phyloP scores from a whole-genome alignment of 2,113 vertebrate genomes.

The Larimichthys polyactis region DNA sequence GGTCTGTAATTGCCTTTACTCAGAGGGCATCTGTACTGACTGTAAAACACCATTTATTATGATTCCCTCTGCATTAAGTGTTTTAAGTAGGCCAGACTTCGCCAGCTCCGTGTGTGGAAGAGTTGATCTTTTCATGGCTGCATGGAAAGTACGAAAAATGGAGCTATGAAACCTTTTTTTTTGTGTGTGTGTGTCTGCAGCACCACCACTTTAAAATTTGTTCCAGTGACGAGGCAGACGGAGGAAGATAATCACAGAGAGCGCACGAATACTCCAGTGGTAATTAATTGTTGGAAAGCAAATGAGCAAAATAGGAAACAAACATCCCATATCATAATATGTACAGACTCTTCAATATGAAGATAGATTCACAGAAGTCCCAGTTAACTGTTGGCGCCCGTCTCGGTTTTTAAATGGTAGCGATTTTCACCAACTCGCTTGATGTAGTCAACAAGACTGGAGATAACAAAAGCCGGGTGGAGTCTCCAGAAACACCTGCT shows the following conservation, averaged over 20 bases:
- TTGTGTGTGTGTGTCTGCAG: conserved; percentile 12
- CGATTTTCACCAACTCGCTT: conserved; percentile 41
- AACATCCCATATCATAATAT: conserved; percentile 71
- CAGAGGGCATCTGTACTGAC: conserved; percentile 38
- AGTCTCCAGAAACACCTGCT: conserved; percentile 9
- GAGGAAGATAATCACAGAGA: conserved; percentile 49
- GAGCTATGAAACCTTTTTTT: conserved; percentile 23
- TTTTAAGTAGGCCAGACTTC: conserved; percentile 47
- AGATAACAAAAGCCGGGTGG: conserved; percentile 19
- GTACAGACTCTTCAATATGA: conserved; percentile 83
- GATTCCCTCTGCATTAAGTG: conserved; percentile 49
- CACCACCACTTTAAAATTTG: conserved; percentile 43
- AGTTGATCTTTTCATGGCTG: conserved; percentile 50
- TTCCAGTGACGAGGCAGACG: conserved; percentile 41
- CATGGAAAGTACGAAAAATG: conserved; percentile 39
- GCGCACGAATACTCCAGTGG: conserved; percentile 59
- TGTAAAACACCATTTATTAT: conserved; percentile 47
- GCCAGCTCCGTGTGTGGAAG: conserved; percentile 12
- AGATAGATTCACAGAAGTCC: conserved; percentile 64
- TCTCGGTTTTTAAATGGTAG: conserved; percentile 42
- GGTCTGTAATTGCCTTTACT: conserved; percentile 42
- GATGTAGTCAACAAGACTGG: conserved; percentile 21
- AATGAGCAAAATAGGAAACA: conserved; percentile 58
- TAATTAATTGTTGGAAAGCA: conserved; percentile 44
- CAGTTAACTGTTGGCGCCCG: conserved; percentile 30